phyloP scores from a whole-genome alignment of 2,888 invertebrate species.

The Pheosia gnoma region DNA sequence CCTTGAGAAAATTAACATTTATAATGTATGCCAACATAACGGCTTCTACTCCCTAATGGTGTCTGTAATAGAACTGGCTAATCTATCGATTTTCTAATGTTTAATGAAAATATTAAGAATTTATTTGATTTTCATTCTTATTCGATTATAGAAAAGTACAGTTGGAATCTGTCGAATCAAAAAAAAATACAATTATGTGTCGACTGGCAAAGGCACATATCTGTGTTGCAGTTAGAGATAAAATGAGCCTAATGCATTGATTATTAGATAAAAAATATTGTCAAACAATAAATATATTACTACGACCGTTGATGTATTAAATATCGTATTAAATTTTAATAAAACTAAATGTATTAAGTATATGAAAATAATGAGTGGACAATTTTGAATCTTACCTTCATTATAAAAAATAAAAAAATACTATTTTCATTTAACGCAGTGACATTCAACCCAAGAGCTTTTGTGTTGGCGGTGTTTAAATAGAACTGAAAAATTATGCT shows the following conservation, averaged over 20 bases:
- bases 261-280: constrained; percentile 25
- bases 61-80: background rate
- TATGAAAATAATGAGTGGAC: constrained; percentile 22
- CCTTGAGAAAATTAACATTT: too few species aligned
- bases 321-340: constrained; percentile 32
- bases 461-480: too few species aligned
- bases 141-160: too few species aligned
- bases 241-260: constrained; percentile 43
- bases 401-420: too few species aligned
- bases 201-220: constrained; percentile 29
- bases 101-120: too few species aligned
- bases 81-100: too few species aligned
- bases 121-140: too few species aligned
- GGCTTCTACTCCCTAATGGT: background rate
- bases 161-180: constrained; percentile 1
- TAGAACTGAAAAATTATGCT: too few species aligned
- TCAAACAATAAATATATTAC: constrained; percentile 33
- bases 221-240: constrained; percentile 26
- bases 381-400: constrained; percentile 18
- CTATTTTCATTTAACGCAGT: too few species aligned
- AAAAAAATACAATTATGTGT: background rate
- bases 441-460: too few species aligned
- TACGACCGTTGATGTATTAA: constrained; percentile 41
- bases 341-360: constrained; percentile 20
- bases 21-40: background rate